Percentiles rank a stretch among this genome's conserved stretches.
Evolutionary conservation across 2,797 vertebrate genomes (phyloP).

Genomic region (Diplodus sargus): DNA sequence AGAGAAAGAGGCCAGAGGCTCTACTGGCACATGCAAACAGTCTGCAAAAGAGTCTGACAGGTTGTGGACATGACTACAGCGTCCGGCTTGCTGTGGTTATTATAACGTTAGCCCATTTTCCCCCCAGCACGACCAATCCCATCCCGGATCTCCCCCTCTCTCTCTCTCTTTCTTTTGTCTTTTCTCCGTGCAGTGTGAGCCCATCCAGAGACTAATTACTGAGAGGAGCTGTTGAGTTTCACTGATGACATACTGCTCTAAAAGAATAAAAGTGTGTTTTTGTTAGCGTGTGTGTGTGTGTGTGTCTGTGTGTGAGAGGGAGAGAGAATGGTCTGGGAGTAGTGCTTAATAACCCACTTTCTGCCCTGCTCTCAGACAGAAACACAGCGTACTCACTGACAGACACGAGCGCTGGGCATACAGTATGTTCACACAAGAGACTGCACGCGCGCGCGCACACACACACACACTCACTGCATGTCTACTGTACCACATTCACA

Average conservation of each 20-base stretch:
- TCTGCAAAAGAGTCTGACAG: not conserved
- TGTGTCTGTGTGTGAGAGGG: no score
- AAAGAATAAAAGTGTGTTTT: conserved; percentile 31
- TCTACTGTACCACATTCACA: conserved; percentile 40
- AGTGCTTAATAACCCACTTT: conserved; percentile 54
- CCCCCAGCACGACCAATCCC: not conserved
- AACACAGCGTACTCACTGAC: conserved; percentile 46
- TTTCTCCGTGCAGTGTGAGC: conserved; percentile 27
- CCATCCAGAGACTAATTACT: conserved; percentile 67
- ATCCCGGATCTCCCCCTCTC: conserved; percentile 1
- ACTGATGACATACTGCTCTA: conserved; percentile 42
- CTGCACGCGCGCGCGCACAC: not conserved
- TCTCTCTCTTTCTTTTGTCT: conserved; percentile 1
- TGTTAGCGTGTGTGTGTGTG: conserved; percentile 10
- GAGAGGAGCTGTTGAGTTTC: conserved; percentile 50
- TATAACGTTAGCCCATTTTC: conserved; percentile 12
- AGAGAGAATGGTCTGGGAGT: conserved; percentile 1
- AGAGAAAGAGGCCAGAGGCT: not conserved
- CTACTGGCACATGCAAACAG: conserved; percentile 11
- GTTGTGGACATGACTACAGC: conserved; percentile 24
- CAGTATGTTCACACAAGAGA: conserved; percentile 2
- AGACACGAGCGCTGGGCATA: conserved; percentile 17
- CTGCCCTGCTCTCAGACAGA: conserved; percentile 57
- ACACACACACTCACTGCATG: conserved; percentile 8
- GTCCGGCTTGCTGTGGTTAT: conserved; percentile 25